Percentiles rank a stretch among this genome's conserved stretches.
Evolutionary conservation across 2,888 invertebrate species (phyloP).

Genomic region (Polia nebulosa): DNA sequence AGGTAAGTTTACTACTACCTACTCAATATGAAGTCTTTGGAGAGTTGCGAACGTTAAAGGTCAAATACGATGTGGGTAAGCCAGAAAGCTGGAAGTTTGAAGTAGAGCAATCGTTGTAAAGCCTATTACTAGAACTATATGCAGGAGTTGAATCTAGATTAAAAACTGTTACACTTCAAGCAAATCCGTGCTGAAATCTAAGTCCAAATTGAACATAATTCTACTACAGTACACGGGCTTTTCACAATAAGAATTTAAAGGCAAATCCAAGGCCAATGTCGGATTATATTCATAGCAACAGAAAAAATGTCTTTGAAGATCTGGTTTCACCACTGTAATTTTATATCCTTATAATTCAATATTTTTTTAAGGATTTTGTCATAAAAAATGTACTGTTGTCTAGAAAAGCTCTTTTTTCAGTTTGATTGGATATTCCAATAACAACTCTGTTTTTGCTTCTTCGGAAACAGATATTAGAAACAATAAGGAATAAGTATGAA

Average conservation of each 20-base stretch:
- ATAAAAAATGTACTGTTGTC: constrained; percentile 11
- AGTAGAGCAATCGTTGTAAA: too few relatives aligned
- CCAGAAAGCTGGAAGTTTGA: neutral
- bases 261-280: constrained; percentile 18
- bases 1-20: constrained; percentile 75
- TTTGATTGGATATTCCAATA: neutral
- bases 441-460: neutral
- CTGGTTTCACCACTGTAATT: constrained; percentile 34
- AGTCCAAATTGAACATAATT: constrained; percentile 5
- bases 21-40: constrained; percentile 32
- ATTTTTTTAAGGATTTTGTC: constrained; percentile 32
- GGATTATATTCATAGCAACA: constrained; percentile 29
- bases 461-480: neutral
- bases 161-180: neutral
- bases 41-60: constrained; percentile 49
- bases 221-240: neutral
- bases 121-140: too few relatives aligned
- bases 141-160: too few relatives aligned
- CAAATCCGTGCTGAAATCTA: neutral
- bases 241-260: constrained; percentile 6
- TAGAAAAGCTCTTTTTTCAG: neutral
- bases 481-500: too few relatives aligned
- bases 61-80: constrained; percentile 22
- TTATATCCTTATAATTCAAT: constrained; percentile 40
- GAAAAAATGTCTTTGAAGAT: constrained; percentile 35